Evolutionary conservation across 1,140 invertebrate species (phyloP), one percentile per base, ranked within the genome.

Genomic region (Trichonephila clavipes): DNA sequence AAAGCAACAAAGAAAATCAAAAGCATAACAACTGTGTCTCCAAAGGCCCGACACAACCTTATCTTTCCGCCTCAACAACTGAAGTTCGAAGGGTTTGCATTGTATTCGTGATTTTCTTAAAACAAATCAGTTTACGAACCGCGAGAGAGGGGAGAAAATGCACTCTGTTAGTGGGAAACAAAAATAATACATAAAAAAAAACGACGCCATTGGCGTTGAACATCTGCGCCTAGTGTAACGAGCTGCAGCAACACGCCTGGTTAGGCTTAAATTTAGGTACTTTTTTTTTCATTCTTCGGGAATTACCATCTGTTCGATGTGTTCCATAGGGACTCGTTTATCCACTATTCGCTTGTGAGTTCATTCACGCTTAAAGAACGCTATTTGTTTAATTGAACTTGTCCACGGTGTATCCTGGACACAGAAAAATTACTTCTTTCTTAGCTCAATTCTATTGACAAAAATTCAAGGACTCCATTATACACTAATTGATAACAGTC

Each of bases 331-430:
- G 81, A 83, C 40, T 83, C 81, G 34, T 83, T 83, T 51, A 83
- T 83, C 51, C 81, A 83, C 40, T 83, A n/a, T 34, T 44, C 81
- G 40, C 19, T 83, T 40, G 81, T 83, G 18, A 44, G 81, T 83
- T 24, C 81, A 83, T 83, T 21, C 81, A 51, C 40, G 81, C 81
- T 83, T 83, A 83, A 83, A 83, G 81, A 83, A 83, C 81, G 81
- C 81, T 21, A 83, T 83, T 83, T 83, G 81, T 83, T 83, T 83
- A 83, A 83, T 83, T 83, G 40, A 40, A 83, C 81, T 83, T 83
- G 81, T 83, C 58, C 81, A 83, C 81, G 21, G 81, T 83, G 81
- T 83, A n/a, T 58, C 81, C 81, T n/a, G n/a, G 81, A 83, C 19
- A 83, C 40, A 58, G 40, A 58, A 21, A 83, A 83, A 83, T 83